Evolutionary conservation across 2,113 vertebrate genomes (phyloP), one percentile per base, ranked within the genome.

Genomic region (Kobus ellipsiprymnus): DNA sequence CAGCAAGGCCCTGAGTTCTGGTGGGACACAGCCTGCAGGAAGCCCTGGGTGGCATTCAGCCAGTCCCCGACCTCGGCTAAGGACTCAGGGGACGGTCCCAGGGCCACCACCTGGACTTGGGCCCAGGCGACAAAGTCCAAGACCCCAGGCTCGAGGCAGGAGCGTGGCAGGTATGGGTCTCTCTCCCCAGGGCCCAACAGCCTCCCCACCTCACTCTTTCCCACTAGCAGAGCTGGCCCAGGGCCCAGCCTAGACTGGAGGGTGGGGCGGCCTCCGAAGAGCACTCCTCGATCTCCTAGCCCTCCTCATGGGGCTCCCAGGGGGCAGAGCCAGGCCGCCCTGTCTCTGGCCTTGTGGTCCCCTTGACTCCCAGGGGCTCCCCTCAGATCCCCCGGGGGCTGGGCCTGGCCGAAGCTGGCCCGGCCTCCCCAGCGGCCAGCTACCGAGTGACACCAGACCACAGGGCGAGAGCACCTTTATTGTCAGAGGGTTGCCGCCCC

Each of bases 381-480:
- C 13, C 0, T 23, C 40, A 16, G 40, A 46, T 14, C 12, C 29
- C 57, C 78, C 46, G 1, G 11, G 13, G 59, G 46, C n/a, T 3
- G 33, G 17, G 67, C 83, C 92, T 12, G 54, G 36, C 44, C 3
- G 1, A n/a, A 33, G 84, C n/a, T 54, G 57, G 2, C 77, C 86
- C 1, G 2, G 62, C 64, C 55, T 15, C 57, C 19, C 33, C 3
- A 0, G 5, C 2, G 5, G 60, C 64, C 0, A 33, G 3, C 59
- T 29, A 0, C 44, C 54, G 19, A 30, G 21, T 0, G 19, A 60
- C 71, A 17, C 59, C 60, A 21, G 55, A 91, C n/a, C 88, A 78
- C 48, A 3, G 44, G 27, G 89, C 82, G 71, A 97, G 48, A 97
- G 93, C 97, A 97, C 93, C 97, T 98, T 98, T 98, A 98, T 98